A percentile compares a stretch with the other conserved stretches of the same genome.
Conservation (phyloP, 2,113 vertebrate genomes). For the Clarias magur region DNA sequence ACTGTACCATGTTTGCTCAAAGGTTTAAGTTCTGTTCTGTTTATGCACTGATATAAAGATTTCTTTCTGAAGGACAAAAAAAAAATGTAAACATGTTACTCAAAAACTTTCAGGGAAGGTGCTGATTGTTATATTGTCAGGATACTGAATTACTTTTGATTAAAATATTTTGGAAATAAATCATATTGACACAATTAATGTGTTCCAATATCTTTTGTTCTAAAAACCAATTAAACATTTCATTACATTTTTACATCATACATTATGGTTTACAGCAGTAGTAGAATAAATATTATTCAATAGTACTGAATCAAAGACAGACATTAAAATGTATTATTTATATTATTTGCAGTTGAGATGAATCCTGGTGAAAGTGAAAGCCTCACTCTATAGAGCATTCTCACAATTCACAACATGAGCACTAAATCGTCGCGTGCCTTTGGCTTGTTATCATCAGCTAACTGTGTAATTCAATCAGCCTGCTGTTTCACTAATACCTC, state of each 20-base stretch:
- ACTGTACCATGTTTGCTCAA: too few species aligned
- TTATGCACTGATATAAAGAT: too few species aligned
- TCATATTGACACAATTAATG: too few species aligned
- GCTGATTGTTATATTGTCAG: too few species aligned
- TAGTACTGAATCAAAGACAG: not conserved
- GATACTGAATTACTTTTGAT: too few species aligned
- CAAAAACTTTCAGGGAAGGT: too few species aligned
- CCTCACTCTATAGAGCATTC: slow-evolving; percentile 35
- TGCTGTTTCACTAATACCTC: not conserved
- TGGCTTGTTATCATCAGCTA: not conserved
- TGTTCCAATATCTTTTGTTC: too few species aligned
- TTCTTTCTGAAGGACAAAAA: too few species aligned
- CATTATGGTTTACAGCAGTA: not conserved
- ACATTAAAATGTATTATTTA: not conserved
- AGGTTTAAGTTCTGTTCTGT: too few species aligned
- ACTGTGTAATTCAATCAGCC: not conserved
- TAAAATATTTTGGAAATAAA: too few species aligned
- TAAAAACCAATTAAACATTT: not conserved
- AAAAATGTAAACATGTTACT: too few species aligned
- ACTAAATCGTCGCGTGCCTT: slow-evolving; percentile 31
- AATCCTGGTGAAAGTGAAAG: not conserved
- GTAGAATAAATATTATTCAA: not conserved
- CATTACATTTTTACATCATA: not conserved
- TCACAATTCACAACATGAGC: slow-evolving; percentile 25
- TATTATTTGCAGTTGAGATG: not conserved